Evolutionary conservation across 37 sponge, comb jelly and placozoan genomes (phyloP), one percentile per base, ranked within the genome.

Genomic region (Spongia lamella): DNA sequence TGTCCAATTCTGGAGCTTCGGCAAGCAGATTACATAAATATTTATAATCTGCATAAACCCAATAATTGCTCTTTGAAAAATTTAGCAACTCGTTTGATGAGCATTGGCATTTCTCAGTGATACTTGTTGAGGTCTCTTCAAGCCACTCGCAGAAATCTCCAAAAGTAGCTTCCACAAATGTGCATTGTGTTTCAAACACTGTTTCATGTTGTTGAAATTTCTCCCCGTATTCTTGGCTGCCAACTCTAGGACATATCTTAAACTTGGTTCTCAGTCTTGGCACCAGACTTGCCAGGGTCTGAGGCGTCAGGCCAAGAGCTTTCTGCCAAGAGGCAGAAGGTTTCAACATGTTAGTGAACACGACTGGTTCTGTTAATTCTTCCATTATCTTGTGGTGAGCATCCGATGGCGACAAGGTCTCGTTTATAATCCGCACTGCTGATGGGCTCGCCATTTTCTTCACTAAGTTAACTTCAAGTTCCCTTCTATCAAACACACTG

Each of bases 41-140:
- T 53, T 93, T 85, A 61, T 93, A 93, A 73, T 89, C 94, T 0
- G 87, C 90, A 83, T 93, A 93, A 24, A 83, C 63, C 90, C 94
- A 93, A 38, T 79, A 85, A 0, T 80, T 47, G 13, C 64, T 38
- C 3, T 61, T 49, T 19, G 76, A 38, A 38, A 33, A 83, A 3
- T 3, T 15, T 21, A 64, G 30, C 22, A 81, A 56, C 21, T 63
- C 64, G 24, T 72, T 58, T 38, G 20, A 24, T 3, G 7, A 15
- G 2, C 36, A 31, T 50, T 25, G 7, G 13, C 35, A 15, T 21
- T 66, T 38, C 36, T 33, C 22, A 66, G 67, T 7, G 7, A 66
- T 21, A 5, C 11, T 7, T 58, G 5, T 14, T 9, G 5, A 6
- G 7, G 60, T 14, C 47, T 43, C 7, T 9, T 43, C 47, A 47